phyloP scores from a whole-genome alignment of 2,113 vertebrate species.

The Elgaria multicarinata region DNA sequence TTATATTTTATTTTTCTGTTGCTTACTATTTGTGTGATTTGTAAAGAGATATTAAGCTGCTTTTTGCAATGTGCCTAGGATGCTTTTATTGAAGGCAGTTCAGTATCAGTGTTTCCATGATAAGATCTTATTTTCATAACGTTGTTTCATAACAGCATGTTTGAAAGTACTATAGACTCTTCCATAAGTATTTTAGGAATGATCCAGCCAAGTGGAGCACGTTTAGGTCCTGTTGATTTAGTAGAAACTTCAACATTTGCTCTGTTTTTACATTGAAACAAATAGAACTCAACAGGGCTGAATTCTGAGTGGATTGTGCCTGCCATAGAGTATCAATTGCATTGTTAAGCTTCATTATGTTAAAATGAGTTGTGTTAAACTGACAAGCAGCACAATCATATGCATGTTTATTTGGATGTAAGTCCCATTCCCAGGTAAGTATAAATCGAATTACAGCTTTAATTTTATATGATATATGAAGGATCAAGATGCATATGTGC shows the following conservation, averaged over 20 bases:
- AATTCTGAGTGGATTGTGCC: neutral
- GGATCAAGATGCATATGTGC: neutral
- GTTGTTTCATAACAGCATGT: neutral
- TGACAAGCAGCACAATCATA: neutral
- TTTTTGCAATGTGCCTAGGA: neutral
- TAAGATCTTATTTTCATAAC: neutral
- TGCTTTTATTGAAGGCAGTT: neutral
- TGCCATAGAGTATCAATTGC: too few species aligned
- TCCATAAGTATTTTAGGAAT: neutral
- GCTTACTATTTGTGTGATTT: neutral
- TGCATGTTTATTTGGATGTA: neutral
- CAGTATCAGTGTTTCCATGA: neutral
- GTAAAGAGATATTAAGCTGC: neutral
- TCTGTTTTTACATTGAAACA: neutral
- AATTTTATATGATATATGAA: neutral
- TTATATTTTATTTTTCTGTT: neutral
- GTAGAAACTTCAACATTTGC: neutral
- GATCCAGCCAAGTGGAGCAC: neutral
- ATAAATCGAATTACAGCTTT: neutral
- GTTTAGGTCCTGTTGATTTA: too few species aligned
- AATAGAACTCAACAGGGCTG: neutral
- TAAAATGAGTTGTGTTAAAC: neutral
- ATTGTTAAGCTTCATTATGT: neutral
- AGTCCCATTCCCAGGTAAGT: neutral
- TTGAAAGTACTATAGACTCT: neutral